Evolutionary conservation across 2,888 invertebrate species (phyloP), one percentile per base, ranked within the genome.

Genomic region (Toxonevra muliebris): DNA sequence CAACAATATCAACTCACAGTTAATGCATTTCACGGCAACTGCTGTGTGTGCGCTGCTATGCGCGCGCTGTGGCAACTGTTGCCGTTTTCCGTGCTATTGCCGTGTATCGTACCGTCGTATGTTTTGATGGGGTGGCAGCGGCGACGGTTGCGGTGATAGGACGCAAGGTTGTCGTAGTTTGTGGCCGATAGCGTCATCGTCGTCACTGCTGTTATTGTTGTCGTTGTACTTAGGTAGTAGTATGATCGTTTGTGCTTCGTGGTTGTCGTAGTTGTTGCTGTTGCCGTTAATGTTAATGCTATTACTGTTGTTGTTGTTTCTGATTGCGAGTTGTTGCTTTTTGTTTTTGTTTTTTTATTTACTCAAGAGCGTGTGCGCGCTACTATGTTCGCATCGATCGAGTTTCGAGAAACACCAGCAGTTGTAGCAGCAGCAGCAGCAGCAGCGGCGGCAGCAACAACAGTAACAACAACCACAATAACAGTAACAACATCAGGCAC

Each of bases 211-310:
- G 54, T 50, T 61, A 61, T 55, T 43, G 61, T 41, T 64, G 30
- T 61, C 58, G 42, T 43, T 43, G 53, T 12, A 57, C 60, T 43
- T 57, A 20, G 20, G 10, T 52, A 15, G 17, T 12, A 9, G n/a
- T 42, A 30, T 60, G 30, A 15, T 15, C 15, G 13, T 12, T 9
- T 52, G 12, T 3, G n/a, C 10, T 52, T 52, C n/a, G 13, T 9
- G 9, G 60, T 60, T 45, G 54, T 62, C 54, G 53, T 65, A 69
- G 68, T 66, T 69, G 64, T 69, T 73, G 62, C 63, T 71, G 63
- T 63, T 69, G 67, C 61, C n/a, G n/a, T n/a, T n/a, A n/a, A n/a
- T n/a, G n/a, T n/a, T n/a, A n/a, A n/a, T n/a, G n/a, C n/a, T n/a
- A 71, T 69, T 73, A n/a, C n/a, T n/a, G n/a, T 50, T 58, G 61